Evolutionary conservation across 2,113 vertebrate genomes (phyloP).

Genomic region (Pantherophis guttatus): DNA sequence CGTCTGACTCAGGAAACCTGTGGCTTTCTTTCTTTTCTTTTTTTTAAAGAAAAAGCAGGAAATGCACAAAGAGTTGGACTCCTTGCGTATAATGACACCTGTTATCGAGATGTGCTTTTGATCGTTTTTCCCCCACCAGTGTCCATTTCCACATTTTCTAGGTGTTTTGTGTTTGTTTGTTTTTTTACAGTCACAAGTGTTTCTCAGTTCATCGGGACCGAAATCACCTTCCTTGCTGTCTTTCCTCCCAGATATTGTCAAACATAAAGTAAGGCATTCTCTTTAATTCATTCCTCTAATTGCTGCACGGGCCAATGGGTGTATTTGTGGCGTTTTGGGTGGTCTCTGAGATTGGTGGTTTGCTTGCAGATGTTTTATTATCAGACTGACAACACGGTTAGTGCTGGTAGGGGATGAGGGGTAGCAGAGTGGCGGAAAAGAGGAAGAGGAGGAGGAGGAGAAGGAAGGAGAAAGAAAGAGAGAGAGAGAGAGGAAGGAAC

Average conservation of each 20-base stretch:
- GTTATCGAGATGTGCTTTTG: neutral
- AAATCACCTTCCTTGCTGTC: no score
- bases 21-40: neutral
- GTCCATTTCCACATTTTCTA: neutral
- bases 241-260: neutral
- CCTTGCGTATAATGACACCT: neutral
- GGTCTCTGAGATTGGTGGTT: no score
- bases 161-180: neutral
- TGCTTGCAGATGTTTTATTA: no score
- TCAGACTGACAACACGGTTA: no score
- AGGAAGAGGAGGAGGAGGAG: no score
- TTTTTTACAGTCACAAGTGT: neutral
- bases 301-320: neutral
- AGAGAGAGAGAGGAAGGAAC: no score
- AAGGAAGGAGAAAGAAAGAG: no score
- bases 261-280: neutral
- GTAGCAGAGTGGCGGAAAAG: no score
- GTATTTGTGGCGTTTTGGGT: no score
- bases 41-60: neutral
- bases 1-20: neutral
- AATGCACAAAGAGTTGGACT: neutral
- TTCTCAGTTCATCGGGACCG: neutral
- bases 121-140: rapidly evolving
- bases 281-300: neutral
- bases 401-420: no score